Base-by-base conservation (phyloP, 2,888 invertebrate species). In the Athetis lepigone region DNA sequence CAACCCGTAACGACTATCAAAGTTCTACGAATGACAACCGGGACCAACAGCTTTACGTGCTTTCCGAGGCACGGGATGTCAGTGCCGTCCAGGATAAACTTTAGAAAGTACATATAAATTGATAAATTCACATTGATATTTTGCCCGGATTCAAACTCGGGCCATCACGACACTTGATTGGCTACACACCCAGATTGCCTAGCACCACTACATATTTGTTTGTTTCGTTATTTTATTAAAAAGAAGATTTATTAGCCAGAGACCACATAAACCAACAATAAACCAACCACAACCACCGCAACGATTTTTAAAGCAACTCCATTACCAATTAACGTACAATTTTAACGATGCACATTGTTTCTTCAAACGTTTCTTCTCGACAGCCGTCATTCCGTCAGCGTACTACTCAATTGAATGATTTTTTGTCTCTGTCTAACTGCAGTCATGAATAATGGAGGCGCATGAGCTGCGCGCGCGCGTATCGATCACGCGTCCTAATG, bases 401-500 rank as follows among this genome's bases (percentile, higher is more conserved):
- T 47, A 72, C 64, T 72, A 72, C 71, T 72, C 71, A 72, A 72
- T 72, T 59, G 71, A 69, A 72, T 73, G 51, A 74, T 69, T 64
- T 72, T 69, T 74, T 74, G 69, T 72, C 69, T 69, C 58, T 6
- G 13, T 72, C 71, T 37, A 16, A 51, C 64, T 52, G 60, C 29
- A 49, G 45, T 57, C 43, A 73, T 75, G 75, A 77, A 75, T 75
- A 62, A 75, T 70, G 61, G 51, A 78, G 67, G 73, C 58, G 66
- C 56, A 56, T 63, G 72, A 54, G 63, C 67, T 60, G 61, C 75
- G 70, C 72, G 80, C 71, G 77, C 70, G 70, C 57, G 67, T 76
- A 75, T 75, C 81, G 67, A 78, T 78, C 79, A 76, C 74, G 74
- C 78, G 69, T 71, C 69, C 79, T 76, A 80, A 80, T 80, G 79